Evolutionary conservation across 2,888 invertebrate species (phyloP), one percentile per base, ranked within the genome.

Genomic region (Harmothoe impar): DNA sequence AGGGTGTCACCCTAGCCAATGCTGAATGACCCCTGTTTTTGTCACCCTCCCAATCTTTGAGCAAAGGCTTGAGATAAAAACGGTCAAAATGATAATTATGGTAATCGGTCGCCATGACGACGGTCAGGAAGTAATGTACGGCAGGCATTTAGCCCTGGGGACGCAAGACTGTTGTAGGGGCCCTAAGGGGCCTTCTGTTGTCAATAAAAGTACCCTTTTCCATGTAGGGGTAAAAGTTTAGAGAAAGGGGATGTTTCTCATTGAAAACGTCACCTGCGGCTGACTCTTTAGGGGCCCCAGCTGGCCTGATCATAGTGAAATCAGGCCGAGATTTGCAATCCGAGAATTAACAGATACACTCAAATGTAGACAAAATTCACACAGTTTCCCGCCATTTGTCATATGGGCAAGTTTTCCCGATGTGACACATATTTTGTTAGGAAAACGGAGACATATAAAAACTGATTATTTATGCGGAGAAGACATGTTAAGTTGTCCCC

Each of bases 61-160:
- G 72, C 29, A 29, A 15, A 43, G 25, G 72, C 29, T 31, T 29
- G 29, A 72, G 72, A 72, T 72, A 72, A 72, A 72, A 72, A 72
- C 72, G 29, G 72, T 29, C 72, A 84, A 23, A 43, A 84, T 35
- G 84, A 84, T 84, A 84, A 84, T 84, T 84, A 84, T 84, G 51
- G 84, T 51, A 72, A 35, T 84, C 84, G 51, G 84, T 84, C 51
- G 84, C 25, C 84, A 84, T 84, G 84, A 51, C 51, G 43, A 84
- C 84, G 43, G 43, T 51, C 84, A 84, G 84, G 84, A 84, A 84
- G 84, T 84, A n/a, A 84, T 84, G 84, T 20, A 84, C 84, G 84
- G 0, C 51, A 84, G 84, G 33, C 23, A 10, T 84, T 84, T 72
- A 29, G 72, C 72, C 72, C 29, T 72, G 29, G 29, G 72, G 29